Percentiles rank a stretch among this genome's conserved stretches.
These are phyloP conservation scores for Gadus macrocephalus DNA, from an alignment of 2,113 vertebrate species.

Conservation along the genomic window DNA sequence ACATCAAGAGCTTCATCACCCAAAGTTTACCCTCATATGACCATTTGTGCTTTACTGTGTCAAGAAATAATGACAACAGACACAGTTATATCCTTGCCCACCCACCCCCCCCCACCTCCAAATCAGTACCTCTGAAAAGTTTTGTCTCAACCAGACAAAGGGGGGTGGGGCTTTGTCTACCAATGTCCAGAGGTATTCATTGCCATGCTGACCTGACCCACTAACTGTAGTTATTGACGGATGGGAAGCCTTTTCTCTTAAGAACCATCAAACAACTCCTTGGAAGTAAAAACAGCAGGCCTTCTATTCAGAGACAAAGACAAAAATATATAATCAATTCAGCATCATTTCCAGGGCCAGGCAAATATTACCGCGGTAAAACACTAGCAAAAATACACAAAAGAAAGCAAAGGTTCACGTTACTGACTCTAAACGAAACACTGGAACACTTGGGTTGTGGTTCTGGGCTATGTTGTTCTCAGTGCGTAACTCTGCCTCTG, in stretches of 20 bases:
- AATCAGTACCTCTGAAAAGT: too few species aligned
- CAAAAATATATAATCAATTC: background rate
- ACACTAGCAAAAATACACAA: background rate
- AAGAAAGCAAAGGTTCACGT: background rate
- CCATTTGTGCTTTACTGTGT: too few species aligned
- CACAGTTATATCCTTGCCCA: too few species aligned
- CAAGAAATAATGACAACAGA: too few species aligned
- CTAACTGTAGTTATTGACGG: conserved; percentile 30
- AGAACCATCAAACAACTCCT: background rate
- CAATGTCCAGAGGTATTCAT: too few species aligned
- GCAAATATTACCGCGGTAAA: background rate
- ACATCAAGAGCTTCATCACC: conserved; percentile 20
- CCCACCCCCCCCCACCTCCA: too few species aligned
- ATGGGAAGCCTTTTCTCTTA: conserved; percentile 10
- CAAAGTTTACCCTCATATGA: background rate
- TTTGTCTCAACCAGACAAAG: too few species aligned
- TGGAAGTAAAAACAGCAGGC: too few species aligned
- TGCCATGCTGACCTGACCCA: conserved; percentile 28
- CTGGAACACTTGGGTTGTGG: conserved; percentile 14
- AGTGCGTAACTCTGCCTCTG: background rate
- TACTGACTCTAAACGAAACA: conserved; percentile 13
- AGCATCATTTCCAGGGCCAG: too few species aligned
- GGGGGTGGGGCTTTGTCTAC: too few species aligned
- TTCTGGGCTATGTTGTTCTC: conserved; percentile 23
- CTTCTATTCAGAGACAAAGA: background rate